Evolutionary conservation across 1,140 invertebrate genomes (phyloP).

Genomic region (Drosophila azteca): DNA sequence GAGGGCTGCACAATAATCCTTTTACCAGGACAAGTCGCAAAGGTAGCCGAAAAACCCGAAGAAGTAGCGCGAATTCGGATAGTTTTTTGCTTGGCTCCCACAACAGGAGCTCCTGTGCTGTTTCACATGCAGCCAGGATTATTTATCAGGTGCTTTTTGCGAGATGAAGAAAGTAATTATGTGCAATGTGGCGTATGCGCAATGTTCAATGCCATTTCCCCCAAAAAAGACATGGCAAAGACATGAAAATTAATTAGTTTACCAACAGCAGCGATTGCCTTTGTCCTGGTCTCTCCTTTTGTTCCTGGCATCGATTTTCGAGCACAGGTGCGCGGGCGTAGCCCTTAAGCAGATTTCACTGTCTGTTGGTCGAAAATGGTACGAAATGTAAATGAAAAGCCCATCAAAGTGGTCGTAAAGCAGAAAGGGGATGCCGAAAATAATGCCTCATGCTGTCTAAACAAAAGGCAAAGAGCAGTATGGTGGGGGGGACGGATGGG

Average conservation of each 20-base stretch:
- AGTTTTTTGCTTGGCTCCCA: background rate
- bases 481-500: conserved; percentile 26
- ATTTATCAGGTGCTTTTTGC: conserved; percentile 49
- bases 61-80: background rate
- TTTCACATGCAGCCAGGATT: conserved; percentile 62
- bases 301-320: conserved; percentile 26
- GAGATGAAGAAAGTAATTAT: conserved; percentile 59
- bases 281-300: background rate
- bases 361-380: conserved; percentile 58
- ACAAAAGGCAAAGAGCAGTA: conserved; percentile 48
- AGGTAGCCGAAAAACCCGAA: conserved; percentile 14
- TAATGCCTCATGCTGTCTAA: conserved; percentile 44
- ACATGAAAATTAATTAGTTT: conserved; percentile 72
- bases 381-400: conserved; percentile 41
- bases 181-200: conserved; percentile 66
- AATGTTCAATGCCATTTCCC: conserved; percentile 40
- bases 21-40: conserved; percentile 46
- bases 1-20: conserved; percentile 52
- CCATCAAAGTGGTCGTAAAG: conserved; percentile 45
- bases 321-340: conserved; percentile 6
- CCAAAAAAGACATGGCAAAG: conserved; percentile 29
- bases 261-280: conserved; percentile 40
- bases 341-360: conserved; percentile 63
- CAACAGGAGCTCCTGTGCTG: conserved; percentile 11
- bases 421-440: conserved; percentile 29